A percentile compares a stretch with the other conserved stretches of the same genome.
Conservation (phyloP, 2,888 invertebrate genomes). For the Melanchra persicariae region DNA sequence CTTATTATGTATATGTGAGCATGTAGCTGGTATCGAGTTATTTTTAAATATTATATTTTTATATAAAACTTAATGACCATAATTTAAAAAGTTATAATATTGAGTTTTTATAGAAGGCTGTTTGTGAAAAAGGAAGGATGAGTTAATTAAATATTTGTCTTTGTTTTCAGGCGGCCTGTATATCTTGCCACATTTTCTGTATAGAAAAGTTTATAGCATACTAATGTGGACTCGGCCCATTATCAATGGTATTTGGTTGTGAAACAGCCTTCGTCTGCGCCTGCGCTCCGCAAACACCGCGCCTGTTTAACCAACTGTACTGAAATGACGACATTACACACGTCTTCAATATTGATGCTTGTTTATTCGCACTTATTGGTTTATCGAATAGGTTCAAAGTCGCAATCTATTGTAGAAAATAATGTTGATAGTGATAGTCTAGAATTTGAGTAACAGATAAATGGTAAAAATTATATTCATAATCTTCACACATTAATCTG, state of each 20-base stretch:
- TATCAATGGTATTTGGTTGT: constrained; percentile 57
- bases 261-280: constrained; percentile 64
- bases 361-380: constrained; percentile 44
- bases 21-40: not conserved
- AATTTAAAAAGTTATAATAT: not conserved
- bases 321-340: constrained; percentile 42
- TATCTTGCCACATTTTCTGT: not conserved
- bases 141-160: not conserved
- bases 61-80: constrained; percentile 14
- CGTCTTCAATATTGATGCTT: constrained; percentile 28
- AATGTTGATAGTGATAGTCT: not conserved
- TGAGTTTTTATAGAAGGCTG: constrained; percentile 9
- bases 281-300: constrained; percentile 54
- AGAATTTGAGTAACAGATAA: not conserved
- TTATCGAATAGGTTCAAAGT: constrained; percentile 46
- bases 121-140: constrained; percentile 5
- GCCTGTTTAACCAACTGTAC: constrained; percentile 63
- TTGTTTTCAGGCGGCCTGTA: not conserved
- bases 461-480: not conserved
- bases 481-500: not conserved
- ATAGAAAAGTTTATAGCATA: not conserved
- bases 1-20: not conserved
- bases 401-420: constrained; percentile 5
- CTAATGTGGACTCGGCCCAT: constrained; percentile 20
- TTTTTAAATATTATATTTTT: constrained; percentile 12